Percentiles rank a stretch among this genome's conserved stretches.
phyloP scores from a whole-genome alignment of 1,140 invertebrate species.

The Antheraea pernyi region DNA sequence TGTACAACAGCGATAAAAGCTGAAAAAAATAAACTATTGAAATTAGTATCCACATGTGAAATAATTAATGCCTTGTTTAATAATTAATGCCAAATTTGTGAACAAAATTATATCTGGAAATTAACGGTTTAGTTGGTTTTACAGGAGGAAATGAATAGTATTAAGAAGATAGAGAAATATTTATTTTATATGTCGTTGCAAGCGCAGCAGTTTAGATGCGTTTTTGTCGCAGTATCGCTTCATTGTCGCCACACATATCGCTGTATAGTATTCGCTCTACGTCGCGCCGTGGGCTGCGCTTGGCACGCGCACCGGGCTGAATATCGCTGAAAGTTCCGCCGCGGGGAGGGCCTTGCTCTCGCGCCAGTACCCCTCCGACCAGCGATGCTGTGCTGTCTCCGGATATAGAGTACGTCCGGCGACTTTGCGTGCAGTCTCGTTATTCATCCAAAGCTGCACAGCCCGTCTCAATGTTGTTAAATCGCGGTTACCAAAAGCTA shows the following conservation, averaged over 20 bases:
- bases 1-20: too few species aligned
- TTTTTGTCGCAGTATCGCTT: neutral
- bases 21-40: too few species aligned
- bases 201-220: neutral
- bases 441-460: constrained; percentile 33
- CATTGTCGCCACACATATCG: constrained; percentile 6
- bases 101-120: too few species aligned
- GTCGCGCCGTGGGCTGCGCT: constrained; percentile 39
- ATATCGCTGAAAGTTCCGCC: constrained; percentile 53
- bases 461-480: constrained; percentile 50
- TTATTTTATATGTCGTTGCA: neutral
- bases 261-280: constrained; percentile 4
- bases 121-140: too few species aligned
- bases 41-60: too few species aligned
- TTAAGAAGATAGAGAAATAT: neutral
- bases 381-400: constrained; percentile 80
- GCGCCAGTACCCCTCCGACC: constrained; percentile 78
- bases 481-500: constrained; percentile 40
- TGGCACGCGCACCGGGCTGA: constrained; percentile 59
- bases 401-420: constrained; percentile 76
- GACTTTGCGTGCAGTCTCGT: constrained; percentile 45
- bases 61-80: too few species aligned
- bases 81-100: too few species aligned
- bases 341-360: constrained; percentile 50
- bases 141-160: neutral